Evolutionary conservation across 2,888 invertebrate genomes (phyloP), one percentile per base, ranked within the genome.

Genomic region (Polia nebulosa): DNA sequence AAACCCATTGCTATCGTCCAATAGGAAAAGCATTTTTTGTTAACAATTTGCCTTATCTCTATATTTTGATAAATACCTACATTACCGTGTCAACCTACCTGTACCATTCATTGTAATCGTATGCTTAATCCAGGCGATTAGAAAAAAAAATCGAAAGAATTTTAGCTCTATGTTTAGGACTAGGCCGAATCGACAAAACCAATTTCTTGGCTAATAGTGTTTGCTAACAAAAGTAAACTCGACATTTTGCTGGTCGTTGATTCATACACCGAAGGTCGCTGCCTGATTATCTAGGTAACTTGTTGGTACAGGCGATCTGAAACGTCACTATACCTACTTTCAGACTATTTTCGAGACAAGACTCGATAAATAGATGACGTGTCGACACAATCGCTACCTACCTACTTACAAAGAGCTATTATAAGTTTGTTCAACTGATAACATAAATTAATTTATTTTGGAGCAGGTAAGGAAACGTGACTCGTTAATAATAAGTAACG

Each of bases 401-500:
- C 9, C n/a, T n/a, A n/a, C n/a, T n/a, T 9, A 45, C 15, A 49
- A 45, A 41, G 15, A 52, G 11, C 25, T n/a, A n/a, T n/a, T n/a
- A 15, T 32, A 29, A 11, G 70, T 76, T 64, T 71, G 39, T 27
- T 53, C 75, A 76, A 65, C 60, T 76, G 76, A 45, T 49, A 53
- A 34, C 39, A 25, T 41, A 13, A 13, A 22, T 25, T 62, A 29
- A 49, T 76, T 70, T n/a, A 20, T 47, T 59, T 60, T 58, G 34
- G 15, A 44, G 25, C 65, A 55, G 61, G 65, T 64, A 55, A 47
- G 6, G 17, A 65, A 76, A 76, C 76, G 76, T 65, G 75, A 64
- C 55, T 68, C 39, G 41, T 20, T 44, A 22, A 9, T 69, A 44
- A 56, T 52, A 52, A 32, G 13, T 70, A 70, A 27, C 27, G 11